Evolutionary conservation across 1,140 invertebrate genomes (phyloP), one percentile per base, ranked within the genome.

Genomic region (Drosophila nannoptera): DNA sequence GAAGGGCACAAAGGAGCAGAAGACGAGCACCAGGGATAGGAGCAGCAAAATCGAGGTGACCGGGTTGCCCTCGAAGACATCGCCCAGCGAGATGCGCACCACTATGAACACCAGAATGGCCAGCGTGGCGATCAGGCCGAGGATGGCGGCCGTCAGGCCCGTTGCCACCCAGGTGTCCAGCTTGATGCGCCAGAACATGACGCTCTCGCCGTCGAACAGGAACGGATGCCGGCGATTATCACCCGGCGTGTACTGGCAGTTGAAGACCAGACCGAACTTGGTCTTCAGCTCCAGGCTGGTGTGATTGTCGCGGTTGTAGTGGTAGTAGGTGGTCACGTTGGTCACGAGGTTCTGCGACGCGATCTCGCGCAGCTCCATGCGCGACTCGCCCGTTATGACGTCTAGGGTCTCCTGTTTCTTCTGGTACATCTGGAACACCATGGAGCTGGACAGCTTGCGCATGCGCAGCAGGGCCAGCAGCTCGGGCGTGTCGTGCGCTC

Each of bases 1-100:
- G 73, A 92, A 93, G 7, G 92, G 91, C 11, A 92, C 65, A 22
- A 92, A 90, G 8, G 92, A 90, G 45, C 87, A 87, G 74, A 91
- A 93, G 35, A 92, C 89, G 5, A 92, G 61, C 5, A 92, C 88
- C 0, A 91, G 81, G 4, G 90, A 87, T 9, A 91, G 68, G n/a
- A 91, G 64, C 12, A 91, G 63, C 8, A 91, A 32, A 4, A 91
- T 87, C 5, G 90, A 90, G 5, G 90, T 80, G 1, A 89, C 78
- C 1, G 91, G 91, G 75, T 91, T 91, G 6, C 91, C 91, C 78
- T 91, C 91, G 7, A 91, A 88, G 5, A 91, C 89, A 52, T 91
- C 89, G 46, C 87, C 89, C 59, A 90, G 70, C 12, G 87, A 90
- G 7, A 91, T 88, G 12, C 90, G 78, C 35, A 90, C 80, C 11